phyloP scores from a whole-genome alignment of 2,113 vertebrate genomes.

The Callorhinus ursinus region DNA sequence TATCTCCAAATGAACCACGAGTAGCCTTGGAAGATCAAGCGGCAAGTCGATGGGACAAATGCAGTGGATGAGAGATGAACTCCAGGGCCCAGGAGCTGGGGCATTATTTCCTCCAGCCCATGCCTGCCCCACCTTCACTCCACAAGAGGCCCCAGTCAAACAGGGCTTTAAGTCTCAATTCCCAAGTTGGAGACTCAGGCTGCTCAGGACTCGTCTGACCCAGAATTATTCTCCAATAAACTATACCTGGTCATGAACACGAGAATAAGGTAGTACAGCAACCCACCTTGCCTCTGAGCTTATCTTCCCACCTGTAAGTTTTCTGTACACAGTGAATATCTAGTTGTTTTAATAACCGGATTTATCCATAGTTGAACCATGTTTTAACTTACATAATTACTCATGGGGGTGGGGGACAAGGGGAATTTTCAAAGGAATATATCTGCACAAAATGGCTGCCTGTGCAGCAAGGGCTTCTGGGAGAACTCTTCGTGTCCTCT shows the following conservation, averaged over 20 bases:
- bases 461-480: conserved; percentile 41
- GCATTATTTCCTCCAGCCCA: neutral
- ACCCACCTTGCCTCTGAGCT: neutral
- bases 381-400: neutral
- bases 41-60: neutral
- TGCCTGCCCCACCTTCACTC: neutral
- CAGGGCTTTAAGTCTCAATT: neutral
- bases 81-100: neutral
- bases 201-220: neutral
- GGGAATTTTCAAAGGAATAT: neutral
- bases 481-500: neutral
- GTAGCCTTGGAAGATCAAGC: neutral
- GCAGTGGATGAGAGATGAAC: neutral
- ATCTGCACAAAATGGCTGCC: conserved; percentile 58
- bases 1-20: neutral
- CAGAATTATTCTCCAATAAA: conserved; percentile 22
- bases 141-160: neutral
- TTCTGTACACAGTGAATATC: neutral
- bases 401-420: neutral
- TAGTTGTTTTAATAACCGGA: neutral
- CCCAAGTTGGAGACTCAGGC: neutral
- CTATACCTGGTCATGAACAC: neutral
- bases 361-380: neutral
- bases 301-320: neutral
- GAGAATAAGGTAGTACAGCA: neutral